Evolutionary conservation across 2,888 invertebrate species (phyloP), one percentile per base, ranked within the genome.

Genomic region (Tipula vernalis): DNA sequence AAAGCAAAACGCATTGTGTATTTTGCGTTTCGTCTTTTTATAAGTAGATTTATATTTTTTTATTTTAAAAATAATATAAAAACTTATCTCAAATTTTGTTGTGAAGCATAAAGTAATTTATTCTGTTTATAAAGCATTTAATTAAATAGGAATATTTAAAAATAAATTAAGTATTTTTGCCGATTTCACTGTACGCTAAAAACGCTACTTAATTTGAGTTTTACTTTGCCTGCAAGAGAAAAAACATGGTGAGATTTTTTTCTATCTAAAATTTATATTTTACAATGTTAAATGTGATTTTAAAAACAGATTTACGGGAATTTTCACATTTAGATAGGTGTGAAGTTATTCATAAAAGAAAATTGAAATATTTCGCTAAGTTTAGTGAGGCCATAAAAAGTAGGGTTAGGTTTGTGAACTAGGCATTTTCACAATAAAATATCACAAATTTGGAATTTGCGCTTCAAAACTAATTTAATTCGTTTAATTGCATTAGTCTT

Each of bases 401-500:
- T 71, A 71, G 71, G 71, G 71, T 71, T 71, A 71, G 71, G 28
- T 71, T 71, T 71, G 10, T 71, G 2, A 71, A 28, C 71, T 71
- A 28, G 71, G 71, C 71, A 71, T 71, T 71, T 71, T 71, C n/a
- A n/a, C 5, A 10, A 12, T 28, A 10, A 10, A n/a, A 10, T 28
- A 10, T 12, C 4, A 28, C 2, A 10, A 28, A 28, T 71, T 10
- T 71, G 71, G 10, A 28, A 10, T 71, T 71, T 28, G 1, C 12
- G 28, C 5, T 12, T 44, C 6, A 44, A 12, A 8, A 28, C 71
- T 8, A 28, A 28, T 71, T 28, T 71, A 8, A 71, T 28, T 28
- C 28, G 28, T 28, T 71, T 15, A n/a, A 57, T 71, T 86, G 71
- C 8, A 41, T 39, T 85, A 86, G 39, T 39, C 86, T 86, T 87